These are phyloP conservation scores for Clusia tigrina DNA, from an alignment of 2,888 invertebrate species.

Conservation along the genomic window DNA sequence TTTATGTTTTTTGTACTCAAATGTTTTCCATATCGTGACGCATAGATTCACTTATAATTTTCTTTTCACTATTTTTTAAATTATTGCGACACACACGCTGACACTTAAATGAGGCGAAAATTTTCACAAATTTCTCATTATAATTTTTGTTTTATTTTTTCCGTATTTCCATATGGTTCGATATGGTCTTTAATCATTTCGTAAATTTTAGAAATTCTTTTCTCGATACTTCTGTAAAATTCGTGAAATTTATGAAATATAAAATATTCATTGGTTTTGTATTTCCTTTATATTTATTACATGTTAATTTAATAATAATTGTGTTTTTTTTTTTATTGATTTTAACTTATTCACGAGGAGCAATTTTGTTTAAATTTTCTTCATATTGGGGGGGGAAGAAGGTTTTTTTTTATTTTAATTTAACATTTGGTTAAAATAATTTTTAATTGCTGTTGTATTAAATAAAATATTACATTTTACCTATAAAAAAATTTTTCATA, in stretches of 20 bases:
- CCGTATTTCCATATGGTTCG: slow-evolving; percentile 31
- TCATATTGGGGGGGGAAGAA: no score
- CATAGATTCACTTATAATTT: background rate
- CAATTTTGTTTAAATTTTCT: no score
- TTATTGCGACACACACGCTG: slow-evolving; percentile 22
- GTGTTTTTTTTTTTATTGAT: no score
- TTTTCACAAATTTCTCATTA: slow-evolving; percentile 11
- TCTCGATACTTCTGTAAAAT: slow-evolving; percentile 29
- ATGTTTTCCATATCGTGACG: slow-evolving; percentile 11
- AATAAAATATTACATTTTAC: background rate
- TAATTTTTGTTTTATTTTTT: background rate
- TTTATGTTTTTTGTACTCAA: background rate
- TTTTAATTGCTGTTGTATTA: background rate
- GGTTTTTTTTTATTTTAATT: background rate
- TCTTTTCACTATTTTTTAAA: background rate
- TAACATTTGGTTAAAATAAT: background rate
- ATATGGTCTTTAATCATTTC: slow-evolving; percentile 41
- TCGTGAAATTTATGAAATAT: slow-evolving; percentile 9
- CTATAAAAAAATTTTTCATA: no score
- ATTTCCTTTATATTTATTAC: slow-evolving; percentile 32
- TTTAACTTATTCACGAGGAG: no score
- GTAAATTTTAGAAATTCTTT: slow-evolving; percentile 5
- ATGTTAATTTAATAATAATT: slow-evolving; percentile 6
- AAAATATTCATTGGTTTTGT: slow-evolving; percentile 15
- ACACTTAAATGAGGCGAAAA: background rate